Conservation (phyloP, 1,140 invertebrate genomes). For the Trachymyrmex septentrionalis region DNA sequence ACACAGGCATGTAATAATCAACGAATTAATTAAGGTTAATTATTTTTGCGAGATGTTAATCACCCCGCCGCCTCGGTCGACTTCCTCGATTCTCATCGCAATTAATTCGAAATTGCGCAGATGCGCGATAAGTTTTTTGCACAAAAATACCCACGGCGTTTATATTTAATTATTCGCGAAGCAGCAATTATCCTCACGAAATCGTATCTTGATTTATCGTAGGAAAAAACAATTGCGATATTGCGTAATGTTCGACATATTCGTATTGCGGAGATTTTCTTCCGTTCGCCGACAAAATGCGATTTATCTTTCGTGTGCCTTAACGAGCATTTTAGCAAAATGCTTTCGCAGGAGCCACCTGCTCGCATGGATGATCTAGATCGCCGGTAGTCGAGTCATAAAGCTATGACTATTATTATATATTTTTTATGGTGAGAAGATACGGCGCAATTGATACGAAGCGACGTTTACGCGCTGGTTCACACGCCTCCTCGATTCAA, state of each 20-base stretch:
- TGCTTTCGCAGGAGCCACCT: slow-evolving; percentile 21
- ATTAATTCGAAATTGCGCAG: slow-evolving; percentile 57
- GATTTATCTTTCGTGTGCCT: background rate
- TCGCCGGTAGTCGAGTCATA: slow-evolving; percentile 47
- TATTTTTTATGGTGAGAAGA: slow-evolving; percentile 78
- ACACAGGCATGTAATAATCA: slow-evolving; percentile 42
- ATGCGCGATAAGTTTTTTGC: slow-evolving; percentile 47
- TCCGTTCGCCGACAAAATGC: background rate
- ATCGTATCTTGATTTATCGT: background rate
- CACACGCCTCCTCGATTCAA: slow-evolving; percentile 80
- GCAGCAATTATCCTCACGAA: slow-evolving; percentile 33
- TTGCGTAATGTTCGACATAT: background rate
- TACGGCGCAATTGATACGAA: slow-evolving; percentile 50
- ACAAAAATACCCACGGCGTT: slow-evolving; percentile 21
- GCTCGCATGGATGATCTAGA: slow-evolving; percentile 43
- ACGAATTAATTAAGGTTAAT: slow-evolving; percentile 60
- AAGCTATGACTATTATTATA: too few relatives aligned
- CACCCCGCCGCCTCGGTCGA: slow-evolving; percentile 28
- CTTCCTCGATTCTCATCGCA: slow-evolving; percentile 62
- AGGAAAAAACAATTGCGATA: background rate
- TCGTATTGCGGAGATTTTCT: background rate
- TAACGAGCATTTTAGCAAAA: slow-evolving; percentile 22
- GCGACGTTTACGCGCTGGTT: slow-evolving; percentile 64
- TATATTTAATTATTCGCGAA: slow-evolving; percentile 42
- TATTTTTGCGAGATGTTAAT: slow-evolving; percentile 57